phyloP scores from a whole-genome alignment of 2,888 invertebrate species.

The Alloscopus bannaensis region DNA sequence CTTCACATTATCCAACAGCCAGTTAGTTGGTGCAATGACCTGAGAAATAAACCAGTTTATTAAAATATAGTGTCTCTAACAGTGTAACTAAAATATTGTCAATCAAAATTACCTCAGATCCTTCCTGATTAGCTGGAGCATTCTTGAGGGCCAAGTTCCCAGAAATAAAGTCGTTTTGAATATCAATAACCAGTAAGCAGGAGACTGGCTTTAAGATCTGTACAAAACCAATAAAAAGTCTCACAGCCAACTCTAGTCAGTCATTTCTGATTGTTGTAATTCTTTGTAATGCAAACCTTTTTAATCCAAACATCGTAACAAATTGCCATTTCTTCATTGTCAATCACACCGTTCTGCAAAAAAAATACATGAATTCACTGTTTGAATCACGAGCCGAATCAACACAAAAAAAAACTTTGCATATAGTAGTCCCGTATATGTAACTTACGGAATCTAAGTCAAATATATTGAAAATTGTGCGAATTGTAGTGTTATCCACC shows the following conservation, averaged over 20 bases:
- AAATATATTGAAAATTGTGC: slow-evolving; percentile 86
- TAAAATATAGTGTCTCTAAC: too few relatives aligned
- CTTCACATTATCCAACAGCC: slow-evolving; percentile 85
- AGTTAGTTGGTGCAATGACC: slow-evolving; percentile 94
- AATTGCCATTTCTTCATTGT: slow-evolving; percentile 85
- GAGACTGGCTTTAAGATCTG: slow-evolving; percentile 75
- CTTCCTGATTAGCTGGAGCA: slow-evolving; percentile 94
- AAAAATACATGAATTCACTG: slow-evolving; percentile 12
- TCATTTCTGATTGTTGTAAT: neutral
- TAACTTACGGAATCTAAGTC: slow-evolving; percentile 81
- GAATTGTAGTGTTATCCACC: slow-evolving; percentile 82
- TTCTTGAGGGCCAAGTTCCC: slow-evolving; percentile 95
- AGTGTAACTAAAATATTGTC: too few relatives aligned
- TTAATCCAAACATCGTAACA: slow-evolving; percentile 96
- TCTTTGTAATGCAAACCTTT: slow-evolving; percentile 79
- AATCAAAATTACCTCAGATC: slow-evolving; percentile 81
- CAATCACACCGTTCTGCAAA: slow-evolving; percentile 56
- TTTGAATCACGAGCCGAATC: too few relatives aligned
- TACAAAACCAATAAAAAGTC: neutral
- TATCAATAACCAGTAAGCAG: slow-evolving; percentile 95
- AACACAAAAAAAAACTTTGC: too few relatives aligned
- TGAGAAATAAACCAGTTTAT: slow-evolving; percentile 74
- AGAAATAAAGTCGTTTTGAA: slow-evolving; percentile 98
- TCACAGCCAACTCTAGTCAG: neutral
- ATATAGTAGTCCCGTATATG: too few relatives aligned